Conservation (phyloP, 2,113 vertebrate species). For the Halcyon malimbica region DNA sequence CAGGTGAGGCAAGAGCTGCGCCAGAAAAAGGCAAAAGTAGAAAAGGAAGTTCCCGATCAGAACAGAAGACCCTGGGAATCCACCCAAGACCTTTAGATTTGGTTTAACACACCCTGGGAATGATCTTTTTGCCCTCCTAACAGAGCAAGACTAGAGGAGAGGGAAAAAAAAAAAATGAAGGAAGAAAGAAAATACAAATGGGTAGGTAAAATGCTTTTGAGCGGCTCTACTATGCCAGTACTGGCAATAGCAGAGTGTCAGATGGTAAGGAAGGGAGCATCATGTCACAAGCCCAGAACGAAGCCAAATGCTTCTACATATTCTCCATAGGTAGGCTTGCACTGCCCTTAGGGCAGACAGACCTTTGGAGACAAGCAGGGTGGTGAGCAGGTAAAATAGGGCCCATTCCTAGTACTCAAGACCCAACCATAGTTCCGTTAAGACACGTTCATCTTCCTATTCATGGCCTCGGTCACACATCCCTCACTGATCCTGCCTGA, state of each 20-base stretch:
- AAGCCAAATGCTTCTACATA: background rate
- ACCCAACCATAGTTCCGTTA: background rate
- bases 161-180: background rate
- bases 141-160: background rate
- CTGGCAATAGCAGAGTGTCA: background rate
- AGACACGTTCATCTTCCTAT: background rate
- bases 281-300: background rate
- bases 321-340: rapidly evolving
- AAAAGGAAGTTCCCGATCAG: background rate
- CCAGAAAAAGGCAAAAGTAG: background rate
- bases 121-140: background rate
- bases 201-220: background rate
- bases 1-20: background rate
- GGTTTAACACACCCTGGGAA: background rate
- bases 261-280: background rate
- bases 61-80: background rate
- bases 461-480: rapidly evolving
- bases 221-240: background rate
- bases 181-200: background rate
- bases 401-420: background rate
- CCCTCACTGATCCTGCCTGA: background rate
- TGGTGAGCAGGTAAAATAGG: background rate
- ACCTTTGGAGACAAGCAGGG: background rate
- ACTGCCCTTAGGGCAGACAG: background rate
- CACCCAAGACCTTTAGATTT: background rate